Base-by-base conservation (phyloP, 1,140 invertebrate genomes). In the Anastatus disparis region DNA sequence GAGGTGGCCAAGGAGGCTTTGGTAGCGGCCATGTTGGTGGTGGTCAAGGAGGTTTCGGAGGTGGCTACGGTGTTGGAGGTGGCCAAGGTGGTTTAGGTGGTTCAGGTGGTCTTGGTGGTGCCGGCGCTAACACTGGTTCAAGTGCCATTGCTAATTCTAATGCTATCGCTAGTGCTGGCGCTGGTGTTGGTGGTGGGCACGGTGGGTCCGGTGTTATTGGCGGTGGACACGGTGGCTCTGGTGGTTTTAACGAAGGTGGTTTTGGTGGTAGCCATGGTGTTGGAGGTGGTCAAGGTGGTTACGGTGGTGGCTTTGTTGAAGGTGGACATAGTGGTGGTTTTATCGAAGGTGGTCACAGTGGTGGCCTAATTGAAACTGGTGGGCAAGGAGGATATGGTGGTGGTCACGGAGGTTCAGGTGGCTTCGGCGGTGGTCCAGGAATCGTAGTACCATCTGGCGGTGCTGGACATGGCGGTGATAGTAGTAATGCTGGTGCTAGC, bases 181-280 rank as follows among this genome's bases (percentile, higher is more conserved):
- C 48, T 20, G 63, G 63, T 31, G 50, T 63, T 17, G 46, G 50
- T 8, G 63, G 46, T 56, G 29, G 27, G 2, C 29, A 26, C 53
- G 75, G 65, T 52, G 38, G 66, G 22, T 10, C 26, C n/a, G 72
- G 63, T 12, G 53, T 55, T 22, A n/a, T 22, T 10, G 48, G 50
- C 58, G 72, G 70, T 62, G 40, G 66, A n/a, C 20, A 40, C n/a
- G 70, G 65, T 13, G 42, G 48, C 13, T 56, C 64, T 12, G 24
- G n/a, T 35, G 29, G 9, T 24, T 7, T 6, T 17, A 7, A 9
- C 7, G 58, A 20, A 4, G 55, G 61, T 53, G 26, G 26, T 4
- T 46, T 42, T 52, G 75, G 72, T 42, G 75, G 68, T 52, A 29
- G 64, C 24, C n/a, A 48, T 3, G 74, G 71, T 17, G 61, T 17